Evolutionary conservation across 92 coral and sea anemone species (phyloP), one percentile per base, ranked within the genome.

Genomic region (Parazoanthus atlanticus): DNA sequence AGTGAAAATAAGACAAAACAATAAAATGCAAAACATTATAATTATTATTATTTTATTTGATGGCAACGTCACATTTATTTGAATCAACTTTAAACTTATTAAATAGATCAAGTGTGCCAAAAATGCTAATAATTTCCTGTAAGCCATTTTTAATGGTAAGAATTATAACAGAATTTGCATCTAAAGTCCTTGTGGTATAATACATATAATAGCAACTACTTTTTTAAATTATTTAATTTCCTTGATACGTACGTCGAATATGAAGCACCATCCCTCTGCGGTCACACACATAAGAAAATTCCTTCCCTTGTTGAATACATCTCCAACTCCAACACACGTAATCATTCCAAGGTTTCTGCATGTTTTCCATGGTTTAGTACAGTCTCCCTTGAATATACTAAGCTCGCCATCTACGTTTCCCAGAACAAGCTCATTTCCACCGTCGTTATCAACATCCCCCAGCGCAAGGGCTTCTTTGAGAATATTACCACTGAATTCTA

Each of bases 211-310:
- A 74, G 11, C 38, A 74, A 31, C 43, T n/a, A 36, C n/a, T n/a
- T n/a, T n/a, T n/a, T 75, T 40, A 32, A 40, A 33, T 8, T 32
- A 9, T 5, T 32, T 9, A 29, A 46, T 76, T 36, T 30, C 31
- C 26, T 46, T 36, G 47, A 76, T 83, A 92, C 98, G 85, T 86
- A 95, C 98, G 84, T 93, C 88, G 56, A 97, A 91, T 6, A 94
- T 82, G 65, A 95, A 93, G 38, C 96, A 94, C 98, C 98, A 95
- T 58, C 99, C 99, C 84, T 97, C 99, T 0, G 98, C 95, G 13
- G 99, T 97, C 30, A 95, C 82, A 61, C 95, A 94, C 73, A 95
- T 82, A 3, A 97, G 91, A 30, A 90, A 82, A 81, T 97, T 97
- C 76, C 91, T 89, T 28, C 96, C 94, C 30, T 82, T 82, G 84